phyloP scores from a whole-genome alignment of 2,113 vertebrate genomes.

The Grallaria varia region DNA sequence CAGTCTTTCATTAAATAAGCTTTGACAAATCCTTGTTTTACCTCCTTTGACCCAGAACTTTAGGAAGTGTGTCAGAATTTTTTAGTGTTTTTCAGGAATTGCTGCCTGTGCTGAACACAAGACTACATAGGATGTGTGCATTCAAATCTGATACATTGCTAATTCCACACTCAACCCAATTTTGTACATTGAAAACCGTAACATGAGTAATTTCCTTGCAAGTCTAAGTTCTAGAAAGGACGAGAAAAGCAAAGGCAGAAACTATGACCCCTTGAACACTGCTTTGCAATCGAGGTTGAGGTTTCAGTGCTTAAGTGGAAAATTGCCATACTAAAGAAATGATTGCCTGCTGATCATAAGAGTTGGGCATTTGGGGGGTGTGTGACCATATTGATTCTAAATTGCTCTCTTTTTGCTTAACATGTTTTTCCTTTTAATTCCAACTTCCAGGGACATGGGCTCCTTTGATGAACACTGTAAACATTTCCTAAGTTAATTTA shows the following conservation, averaged over 20 bases:
- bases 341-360: neutral
- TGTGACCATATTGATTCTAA: neutral
- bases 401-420: neutral
- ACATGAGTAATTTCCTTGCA: neutral
- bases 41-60: neutral
- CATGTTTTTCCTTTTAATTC: slow-evolving; percentile 36
- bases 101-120: neutral
- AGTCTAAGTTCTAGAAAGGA: neutral
- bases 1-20: neutral
- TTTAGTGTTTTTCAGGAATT: neutral
- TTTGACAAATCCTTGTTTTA: neutral
- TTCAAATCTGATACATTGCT: neutral
- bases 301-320: slow-evolving; percentile 16
- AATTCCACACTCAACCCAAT: neutral
- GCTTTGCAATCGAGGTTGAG: neutral
- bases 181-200: neutral
- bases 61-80: neutral
- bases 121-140: neutral
- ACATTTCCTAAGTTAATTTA: neutral
- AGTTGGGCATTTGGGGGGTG: neutral
- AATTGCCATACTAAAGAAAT: neutral
- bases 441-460: neutral
- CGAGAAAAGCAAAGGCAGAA: neutral
- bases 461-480: slow-evolving; percentile 8
- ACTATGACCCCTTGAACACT: neutral